A percentile compares a stretch with the other conserved stretches of the same genome.
Conservation (phyloP, 2,888 invertebrate genomes). For the Heliconius sara region DNA sequence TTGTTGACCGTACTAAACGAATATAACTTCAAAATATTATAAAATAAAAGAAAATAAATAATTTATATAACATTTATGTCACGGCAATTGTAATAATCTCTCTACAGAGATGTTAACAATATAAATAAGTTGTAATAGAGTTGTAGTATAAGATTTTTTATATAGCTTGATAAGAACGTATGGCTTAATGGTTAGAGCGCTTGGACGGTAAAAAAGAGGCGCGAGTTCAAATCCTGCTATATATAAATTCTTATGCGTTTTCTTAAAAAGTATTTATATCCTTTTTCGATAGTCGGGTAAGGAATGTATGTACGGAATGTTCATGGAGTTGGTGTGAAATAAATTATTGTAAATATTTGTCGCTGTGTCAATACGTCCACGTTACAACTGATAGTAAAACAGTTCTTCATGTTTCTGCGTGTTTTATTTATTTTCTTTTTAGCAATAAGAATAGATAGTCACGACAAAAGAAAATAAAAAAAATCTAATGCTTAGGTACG, state of each 20-base stretch:
- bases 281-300: conserved; percentile 30
- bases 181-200: neutral
- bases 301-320: conserved; percentile 24
- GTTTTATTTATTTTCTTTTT: conserved; percentile 60
- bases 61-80: neutral
- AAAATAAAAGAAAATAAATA: neutral
- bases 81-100: neutral
- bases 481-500: too few relatives aligned
- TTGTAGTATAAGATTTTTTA: neutral
- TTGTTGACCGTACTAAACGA: too few relatives aligned
- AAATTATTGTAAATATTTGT: conserved; percentile 73
- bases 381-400: conserved; percentile 79
- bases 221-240: neutral
- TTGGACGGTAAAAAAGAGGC: neutral
- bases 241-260: neutral
- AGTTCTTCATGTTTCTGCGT: conserved; percentile 75
- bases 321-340: conserved; percentile 51
- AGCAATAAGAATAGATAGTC: neutral
- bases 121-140: neutral
- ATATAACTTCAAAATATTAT: neutral
- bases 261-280: neutral
- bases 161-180: conserved; percentile 3
- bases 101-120: neutral
- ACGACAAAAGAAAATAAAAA: neutral
- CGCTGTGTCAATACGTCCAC: conserved; percentile 81